phyloP scores from a whole-genome alignment of 2,888 invertebrate species.

The Troides aeacus region DNA sequence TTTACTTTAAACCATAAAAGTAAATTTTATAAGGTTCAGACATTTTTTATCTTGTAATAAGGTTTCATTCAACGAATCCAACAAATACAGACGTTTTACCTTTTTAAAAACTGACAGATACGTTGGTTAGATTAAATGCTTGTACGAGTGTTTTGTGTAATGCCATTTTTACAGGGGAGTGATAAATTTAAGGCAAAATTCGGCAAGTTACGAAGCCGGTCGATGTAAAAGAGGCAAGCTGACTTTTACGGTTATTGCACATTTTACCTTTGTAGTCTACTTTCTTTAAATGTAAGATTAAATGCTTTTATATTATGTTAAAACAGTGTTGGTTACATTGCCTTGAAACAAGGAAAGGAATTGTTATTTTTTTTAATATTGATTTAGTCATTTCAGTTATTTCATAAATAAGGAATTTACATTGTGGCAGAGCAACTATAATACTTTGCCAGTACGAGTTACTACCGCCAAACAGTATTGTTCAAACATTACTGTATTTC shows the following conservation, averaged over 20 bases:
- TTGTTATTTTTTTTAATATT: not conserved
- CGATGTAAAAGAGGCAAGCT: not conserved
- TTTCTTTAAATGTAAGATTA: not conserved
- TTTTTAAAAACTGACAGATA: not conserved
- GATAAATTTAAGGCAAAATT: not conserved
- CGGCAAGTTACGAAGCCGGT: not conserved
- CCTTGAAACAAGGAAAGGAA: not conserved
- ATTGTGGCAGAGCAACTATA: too few species aligned
- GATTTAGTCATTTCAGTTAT: too few species aligned
- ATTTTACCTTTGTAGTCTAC: constrained; percentile 1
- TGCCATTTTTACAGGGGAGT: not conserved
- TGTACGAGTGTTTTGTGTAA: not conserved
- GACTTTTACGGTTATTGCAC: constrained; percentile 1
- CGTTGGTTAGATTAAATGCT: constrained; percentile 3
- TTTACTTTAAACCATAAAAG: too few species aligned
- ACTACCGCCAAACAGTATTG: too few species aligned
- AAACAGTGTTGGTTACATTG: not conserved
- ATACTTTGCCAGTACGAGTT: too few species aligned
- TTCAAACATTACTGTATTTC: too few species aligned
- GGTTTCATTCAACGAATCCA: too few species aligned
- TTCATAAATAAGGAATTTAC: too few species aligned
- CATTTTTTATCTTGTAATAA: too few species aligned
- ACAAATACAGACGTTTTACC: too few species aligned
- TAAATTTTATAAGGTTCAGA: too few species aligned
- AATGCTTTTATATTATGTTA: not conserved